These are phyloP conservation scores for Carcinoscorpius rotundicauda DNA, from an alignment of 1,140 invertebrate genomes.

Conservation along the genomic window DNA sequence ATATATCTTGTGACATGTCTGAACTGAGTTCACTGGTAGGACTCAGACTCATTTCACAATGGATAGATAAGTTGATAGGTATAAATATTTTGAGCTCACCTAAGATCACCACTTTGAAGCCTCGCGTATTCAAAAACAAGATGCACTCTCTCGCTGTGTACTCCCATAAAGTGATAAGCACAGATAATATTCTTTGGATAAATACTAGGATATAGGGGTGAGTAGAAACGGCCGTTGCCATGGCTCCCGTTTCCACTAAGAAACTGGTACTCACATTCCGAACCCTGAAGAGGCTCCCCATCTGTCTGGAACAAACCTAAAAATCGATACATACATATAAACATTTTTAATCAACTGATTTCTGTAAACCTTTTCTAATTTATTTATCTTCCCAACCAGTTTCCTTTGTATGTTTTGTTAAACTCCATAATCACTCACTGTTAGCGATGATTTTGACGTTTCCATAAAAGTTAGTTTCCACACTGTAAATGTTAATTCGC, in stretches of 20 bases:
- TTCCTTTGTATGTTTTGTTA: too few relatives aligned
- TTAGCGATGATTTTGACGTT: too few relatives aligned
- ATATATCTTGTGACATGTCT: too few relatives aligned
- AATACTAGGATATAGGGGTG: slow-evolving; percentile 66
- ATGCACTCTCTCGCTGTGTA: slow-evolving; percentile 33
- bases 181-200: slow-evolving; percentile 68
- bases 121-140: slow-evolving; percentile 33
- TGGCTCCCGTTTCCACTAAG: slow-evolving; percentile 47
- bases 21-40: too few relatives aligned
- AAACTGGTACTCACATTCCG: slow-evolving; percentile 38
- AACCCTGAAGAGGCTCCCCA: slow-evolving; percentile 48
- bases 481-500: too few relatives aligned
- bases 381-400: too few relatives aligned
- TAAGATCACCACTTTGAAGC: slow-evolving; percentile 28
- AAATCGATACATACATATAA: slow-evolving; percentile 24
- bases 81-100: slow-evolving; percentile 17
- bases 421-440: too few relatives aligned
- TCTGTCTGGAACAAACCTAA: slow-evolving; percentile 59
- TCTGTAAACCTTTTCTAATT: too few relatives aligned
- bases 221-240: slow-evolving; percentile 58
- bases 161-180: slow-evolving; percentile 53
- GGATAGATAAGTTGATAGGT: too few relatives aligned
- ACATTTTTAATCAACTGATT: too few relatives aligned
- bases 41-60: too few relatives aligned
- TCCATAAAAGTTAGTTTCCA: too few relatives aligned